A percentile compares a stretch with the other conserved stretches of the same genome.
These are phyloP conservation scores for Carassius auratus DNA, from an alignment of 2,113 vertebrate species.

Conservation along the genomic window DNA sequence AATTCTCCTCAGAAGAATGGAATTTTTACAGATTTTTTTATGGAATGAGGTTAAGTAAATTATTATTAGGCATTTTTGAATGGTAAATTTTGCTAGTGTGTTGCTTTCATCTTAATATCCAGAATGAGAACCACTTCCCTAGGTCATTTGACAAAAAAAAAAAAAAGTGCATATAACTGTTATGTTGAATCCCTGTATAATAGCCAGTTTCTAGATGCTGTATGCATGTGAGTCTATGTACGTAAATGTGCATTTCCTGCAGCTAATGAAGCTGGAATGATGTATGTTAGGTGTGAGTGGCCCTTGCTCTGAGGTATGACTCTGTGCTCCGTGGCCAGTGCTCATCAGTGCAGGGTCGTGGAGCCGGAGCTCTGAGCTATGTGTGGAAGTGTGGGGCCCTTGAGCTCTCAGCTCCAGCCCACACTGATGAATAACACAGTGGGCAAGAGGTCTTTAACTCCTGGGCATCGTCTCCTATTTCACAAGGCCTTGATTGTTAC, in stretches of 20 bases:
- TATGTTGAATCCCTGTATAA: neutral
- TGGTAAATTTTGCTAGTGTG: neutral
- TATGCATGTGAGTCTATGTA: neutral
- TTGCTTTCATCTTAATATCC: neutral
- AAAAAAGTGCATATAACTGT: neutral
- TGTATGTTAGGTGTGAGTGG: conserved; percentile 19
- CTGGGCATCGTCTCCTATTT: conserved; percentile 73
- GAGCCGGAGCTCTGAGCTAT: conserved; percentile 35
- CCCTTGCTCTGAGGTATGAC: conserved; percentile 18
- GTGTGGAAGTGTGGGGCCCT: conserved; percentile 36
- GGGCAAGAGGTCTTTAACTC: conserved; percentile 74
- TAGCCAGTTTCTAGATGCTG: neutral
- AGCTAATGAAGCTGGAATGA: conserved; percentile 51
- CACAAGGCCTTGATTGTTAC: conserved; percentile 71
- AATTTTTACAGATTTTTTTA: too few relatives aligned
- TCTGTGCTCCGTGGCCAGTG: conserved; percentile 22
- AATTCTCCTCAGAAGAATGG: too few relatives aligned
- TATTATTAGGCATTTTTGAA: neutral
- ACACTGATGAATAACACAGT: conserved; percentile 67
- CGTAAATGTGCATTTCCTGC: conserved; percentile 44
- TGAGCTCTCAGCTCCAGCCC: conserved; percentile 37
- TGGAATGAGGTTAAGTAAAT: too few relatives aligned
- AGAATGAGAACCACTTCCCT: neutral
- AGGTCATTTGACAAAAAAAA: neutral
- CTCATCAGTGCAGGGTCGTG: conserved; percentile 24